These are phyloP conservation scores for Ciconia maguari DNA, from an alignment of 2,113 vertebrate genomes.

Conservation along the genomic window DNA sequence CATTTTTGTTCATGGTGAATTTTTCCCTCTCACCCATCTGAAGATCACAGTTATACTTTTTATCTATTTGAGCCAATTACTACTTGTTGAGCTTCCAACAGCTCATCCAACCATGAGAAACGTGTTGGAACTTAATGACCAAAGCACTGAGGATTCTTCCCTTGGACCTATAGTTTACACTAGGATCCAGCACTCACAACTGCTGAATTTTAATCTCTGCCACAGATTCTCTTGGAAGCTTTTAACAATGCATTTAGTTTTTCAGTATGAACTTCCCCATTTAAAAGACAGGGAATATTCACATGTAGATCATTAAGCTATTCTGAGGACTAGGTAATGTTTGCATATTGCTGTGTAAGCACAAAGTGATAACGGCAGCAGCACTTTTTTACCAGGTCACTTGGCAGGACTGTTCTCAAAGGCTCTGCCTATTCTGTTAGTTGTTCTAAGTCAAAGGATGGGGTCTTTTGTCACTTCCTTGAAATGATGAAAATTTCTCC, in stretches of 20 bases:
- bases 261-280: neutral
- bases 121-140: neutral
- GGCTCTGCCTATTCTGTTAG: neutral
- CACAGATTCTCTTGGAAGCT: neutral
- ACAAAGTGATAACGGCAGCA: neutral
- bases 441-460: neutral
- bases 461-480: neutral
- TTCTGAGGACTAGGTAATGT: neutral
- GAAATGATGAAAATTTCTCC: neutral
- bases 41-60: neutral
- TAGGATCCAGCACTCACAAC: neutral
- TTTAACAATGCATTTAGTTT: neutral
- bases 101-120: neutral
- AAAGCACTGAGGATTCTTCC: neutral
- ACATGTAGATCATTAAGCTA: neutral
- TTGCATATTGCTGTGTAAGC: neutral
- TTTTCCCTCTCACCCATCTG: neutral
- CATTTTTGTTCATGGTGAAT: neutral
- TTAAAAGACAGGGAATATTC: neutral
- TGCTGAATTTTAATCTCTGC: neutral
- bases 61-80: neutral
- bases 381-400: neutral
- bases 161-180: neutral
- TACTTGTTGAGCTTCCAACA: neutral
- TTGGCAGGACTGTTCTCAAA: constrained; percentile 2